Base-by-base conservation (phyloP, 64 coral and sea anemone genomes). In the Porites lutea region DNA sequence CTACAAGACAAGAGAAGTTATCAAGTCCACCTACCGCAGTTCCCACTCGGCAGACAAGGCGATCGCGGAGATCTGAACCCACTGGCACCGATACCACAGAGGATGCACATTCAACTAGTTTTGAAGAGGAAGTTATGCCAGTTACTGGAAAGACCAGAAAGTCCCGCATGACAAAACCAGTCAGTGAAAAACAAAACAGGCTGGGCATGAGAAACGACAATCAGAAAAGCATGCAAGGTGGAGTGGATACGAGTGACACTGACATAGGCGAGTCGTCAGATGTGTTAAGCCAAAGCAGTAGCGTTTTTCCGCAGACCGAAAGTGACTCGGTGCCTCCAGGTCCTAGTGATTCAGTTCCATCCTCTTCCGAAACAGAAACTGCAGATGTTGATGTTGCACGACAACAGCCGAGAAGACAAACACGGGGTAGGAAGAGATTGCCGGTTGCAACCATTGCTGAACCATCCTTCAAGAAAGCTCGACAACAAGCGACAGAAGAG, bases 251-350 rank as follows among this genome's bases (percentile, higher is more conserved):
- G 63, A 84, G 81, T 47, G 81, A 84, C 62, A 3, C 69, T 84
- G 81, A 84, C 9, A 69, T 68, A 63, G 81, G 6, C 11, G 81
- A 68, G 48, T 84, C 81, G 48, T 84, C 81, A 69, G 81, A 84
- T 13, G 20, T 68, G 63, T 46, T 68, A n/a, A 84, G 81, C 49
- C 81, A 84, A 43, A 67, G 81, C 47, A 84, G 81, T 37, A 37
- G 27, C 69, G 81, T 48, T 69, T 47, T 68, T 52, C 81, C 81
- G 48, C 46, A 46, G 46, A 84, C 81, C 3, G 81, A 67, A 47
- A 84, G 81, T 51, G 81, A 84, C 37, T 68, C 81, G 7, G 16
- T 47, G 8, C 62, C 50, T 65, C 62, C 67, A 13, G 46, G 7
- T 5, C 45, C n/a, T 46, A 84, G 62, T 84, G 81, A 84, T 48